These are phyloP conservation scores for Galago senegalensis DNA, from an alignment of 2,797 vertebrate species.

Conservation along the genomic window DNA sequence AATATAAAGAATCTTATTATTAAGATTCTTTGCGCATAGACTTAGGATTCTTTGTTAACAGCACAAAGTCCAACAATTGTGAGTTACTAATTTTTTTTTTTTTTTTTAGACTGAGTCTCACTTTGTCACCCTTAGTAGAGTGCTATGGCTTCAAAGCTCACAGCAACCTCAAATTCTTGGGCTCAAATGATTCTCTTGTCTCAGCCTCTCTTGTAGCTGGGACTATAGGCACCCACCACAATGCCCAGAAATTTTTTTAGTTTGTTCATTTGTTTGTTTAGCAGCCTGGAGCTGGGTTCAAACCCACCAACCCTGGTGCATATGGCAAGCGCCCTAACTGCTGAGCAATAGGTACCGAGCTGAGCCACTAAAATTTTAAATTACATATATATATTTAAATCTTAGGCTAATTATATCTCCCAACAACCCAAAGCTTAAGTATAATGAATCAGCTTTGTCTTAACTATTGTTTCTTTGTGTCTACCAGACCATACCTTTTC, in stretches of 20 bases:
- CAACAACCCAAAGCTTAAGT: conserved; percentile 40
- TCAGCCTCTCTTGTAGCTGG: no score
- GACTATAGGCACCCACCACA: no score
- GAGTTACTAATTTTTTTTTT: neutral
- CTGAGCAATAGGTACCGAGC: neutral
- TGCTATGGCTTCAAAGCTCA: no score
- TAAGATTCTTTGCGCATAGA: neutral
- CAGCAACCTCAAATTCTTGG: no score
- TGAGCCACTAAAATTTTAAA: conserved; percentile 34
- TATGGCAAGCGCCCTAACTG: no score
- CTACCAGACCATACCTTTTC: neutral
- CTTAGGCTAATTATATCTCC: neutral
- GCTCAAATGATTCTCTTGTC: no score
- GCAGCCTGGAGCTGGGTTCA: no score
- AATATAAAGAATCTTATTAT: neutral
- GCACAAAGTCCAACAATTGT: neutral
- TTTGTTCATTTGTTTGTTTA: no score
- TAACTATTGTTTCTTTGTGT: neutral
- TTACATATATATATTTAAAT: conserved; percentile 2
- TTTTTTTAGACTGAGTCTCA: no score
- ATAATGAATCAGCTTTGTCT: conserved; percentile 55
- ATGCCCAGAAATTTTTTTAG: no score
- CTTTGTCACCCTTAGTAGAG: no score
- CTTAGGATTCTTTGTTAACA: conserved; percentile 23
- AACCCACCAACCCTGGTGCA: no score